phyloP scores from a whole-genome alignment of 2,113 vertebrate genomes.

The Microcebus ravelobensis region DNA sequence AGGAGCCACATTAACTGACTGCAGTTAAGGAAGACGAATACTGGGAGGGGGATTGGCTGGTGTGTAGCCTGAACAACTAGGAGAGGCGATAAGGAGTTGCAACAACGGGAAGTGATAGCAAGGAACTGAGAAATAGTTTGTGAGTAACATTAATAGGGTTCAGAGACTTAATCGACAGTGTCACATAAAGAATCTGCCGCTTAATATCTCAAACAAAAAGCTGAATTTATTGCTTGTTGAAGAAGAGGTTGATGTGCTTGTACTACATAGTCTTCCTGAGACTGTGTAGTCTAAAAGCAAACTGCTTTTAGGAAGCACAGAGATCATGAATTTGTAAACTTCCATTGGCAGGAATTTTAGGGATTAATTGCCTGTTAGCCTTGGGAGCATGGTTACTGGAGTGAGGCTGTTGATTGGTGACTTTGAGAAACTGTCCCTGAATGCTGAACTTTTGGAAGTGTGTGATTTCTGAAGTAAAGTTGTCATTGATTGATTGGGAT shows the following conservation, averaged over 20 bases:
- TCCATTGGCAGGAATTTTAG: not conserved
- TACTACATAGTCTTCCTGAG: not conserved
- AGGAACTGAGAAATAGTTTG: not conserved
- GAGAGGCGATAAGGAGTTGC: not conserved
- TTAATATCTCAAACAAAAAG: not conserved
- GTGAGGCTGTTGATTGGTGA: not conserved
- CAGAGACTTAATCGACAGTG: not conserved
- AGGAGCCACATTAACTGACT: not conserved
- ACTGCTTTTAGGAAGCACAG: not conserved
- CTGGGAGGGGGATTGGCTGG: not conserved
- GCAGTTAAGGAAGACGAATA: not conserved
- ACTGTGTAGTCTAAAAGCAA: too few species aligned
- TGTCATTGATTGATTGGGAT: not conserved
- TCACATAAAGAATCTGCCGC: not conserved
- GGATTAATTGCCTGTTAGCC: not conserved
- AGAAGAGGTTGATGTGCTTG: not conserved
- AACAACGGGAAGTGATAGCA: not conserved
- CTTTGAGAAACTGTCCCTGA: not conserved
- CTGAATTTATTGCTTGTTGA: not conserved
- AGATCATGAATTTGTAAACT: not conserved
- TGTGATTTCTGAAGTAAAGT: not conserved
- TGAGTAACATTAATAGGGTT: not conserved
- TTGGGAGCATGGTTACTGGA: not conserved
- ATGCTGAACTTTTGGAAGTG: not conserved
- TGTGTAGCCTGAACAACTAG: not conserved